Base-by-base conservation (phyloP, 2,113 vertebrate species). In the Atrichornis clamosus region DNA sequence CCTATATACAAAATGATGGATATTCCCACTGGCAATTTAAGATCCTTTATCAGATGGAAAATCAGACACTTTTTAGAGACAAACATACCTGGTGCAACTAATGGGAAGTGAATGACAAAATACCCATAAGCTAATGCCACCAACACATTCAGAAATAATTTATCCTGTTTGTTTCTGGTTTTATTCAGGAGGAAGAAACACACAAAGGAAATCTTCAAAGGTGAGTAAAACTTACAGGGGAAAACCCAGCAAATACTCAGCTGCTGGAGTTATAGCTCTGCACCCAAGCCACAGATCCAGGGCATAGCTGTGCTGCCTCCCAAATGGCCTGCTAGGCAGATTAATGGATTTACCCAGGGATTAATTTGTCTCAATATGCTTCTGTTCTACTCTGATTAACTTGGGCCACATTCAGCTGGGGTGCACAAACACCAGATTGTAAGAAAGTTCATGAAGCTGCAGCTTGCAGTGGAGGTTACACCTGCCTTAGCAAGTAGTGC, bases 181-280 rank as follows among this genome's bases (percentile, higher is more conserved):
- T 94, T 44, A 97, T 98, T 84, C 94, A 98, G 89, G 99, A 99
- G 87, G 99, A 99, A 90, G 99, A 99, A 96, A 98, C 98, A 91
- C 97, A 98, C 78, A 98, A 98, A 68, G 99, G 99, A 89, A 99
- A 98, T 96, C 98, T 99, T 95, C 99, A 99, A 97, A 99, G 99
- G 99, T 99, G 97, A 90, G 97, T 96, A 74, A 93, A 94, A 92
- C 35, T 58, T 65, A 50, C 13, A 62, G 42, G 15, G 78, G 50
- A 69, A 78, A 78, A 23, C 7, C 7, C 42, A 19, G 64, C 62
- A 77, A 77, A 59, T 24, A 50, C 30, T 67, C 53, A 78, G 0
- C 30, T 53, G 19, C 52, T 35, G 23, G n/a, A 81, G 24, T 13
- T 69, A 1, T 9, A 39, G 22, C 26, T 77, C 32, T 50, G 30